Evolutionary conservation across 2,888 invertebrate genomes (phyloP).

Genomic region (Epiblema foenella): DNA sequence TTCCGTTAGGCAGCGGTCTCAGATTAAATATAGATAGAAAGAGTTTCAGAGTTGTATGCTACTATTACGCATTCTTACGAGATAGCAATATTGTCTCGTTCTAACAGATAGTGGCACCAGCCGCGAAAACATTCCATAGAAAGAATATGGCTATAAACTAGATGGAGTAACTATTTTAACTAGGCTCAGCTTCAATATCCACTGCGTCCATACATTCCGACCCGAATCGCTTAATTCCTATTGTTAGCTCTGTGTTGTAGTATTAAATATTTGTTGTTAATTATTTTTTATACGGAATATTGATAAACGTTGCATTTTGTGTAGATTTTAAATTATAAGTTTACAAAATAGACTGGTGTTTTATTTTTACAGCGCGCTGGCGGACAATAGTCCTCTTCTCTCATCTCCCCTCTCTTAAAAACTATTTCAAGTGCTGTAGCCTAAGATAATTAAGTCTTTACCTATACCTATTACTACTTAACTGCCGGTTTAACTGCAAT

Average conservation of each 20-base stretch:
- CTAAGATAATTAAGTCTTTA: too few relatives aligned
- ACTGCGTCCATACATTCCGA: conserved; percentile 27
- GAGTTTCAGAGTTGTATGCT: not conserved
- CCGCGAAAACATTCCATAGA: too few relatives aligned
- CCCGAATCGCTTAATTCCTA: conserved; percentile 58
- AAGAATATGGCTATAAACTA: too few relatives aligned
- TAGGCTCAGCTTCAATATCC: not conserved
- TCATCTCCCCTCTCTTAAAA: not conserved
- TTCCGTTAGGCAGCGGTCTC: not conserved
- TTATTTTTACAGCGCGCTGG: conserved; percentile 43
- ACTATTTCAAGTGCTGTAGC: not conserved
- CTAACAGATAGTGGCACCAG: conserved; percentile 1
- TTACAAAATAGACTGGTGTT: conserved; percentile 64
- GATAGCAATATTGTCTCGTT: not conserved
- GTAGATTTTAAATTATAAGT: conserved; percentile 77
- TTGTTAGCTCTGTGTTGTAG: conserved; percentile 65
- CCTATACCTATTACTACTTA: too few relatives aligned
- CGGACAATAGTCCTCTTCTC: not conserved
- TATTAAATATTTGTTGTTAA: conserved; percentile 74
- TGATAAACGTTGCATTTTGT: conserved; percentile 80
- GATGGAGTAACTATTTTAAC: not conserved
- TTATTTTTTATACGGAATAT: conserved; percentile 82
- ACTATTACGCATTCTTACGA: not conserved
- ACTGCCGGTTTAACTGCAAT: too few relatives aligned
- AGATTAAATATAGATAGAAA: not conserved